A percentile compares a stretch with the other conserved stretches of the same genome.
phyloP scores from a whole-genome alignment of 1,140 invertebrate genomes.

The Archivesica marissinica region DNA sequence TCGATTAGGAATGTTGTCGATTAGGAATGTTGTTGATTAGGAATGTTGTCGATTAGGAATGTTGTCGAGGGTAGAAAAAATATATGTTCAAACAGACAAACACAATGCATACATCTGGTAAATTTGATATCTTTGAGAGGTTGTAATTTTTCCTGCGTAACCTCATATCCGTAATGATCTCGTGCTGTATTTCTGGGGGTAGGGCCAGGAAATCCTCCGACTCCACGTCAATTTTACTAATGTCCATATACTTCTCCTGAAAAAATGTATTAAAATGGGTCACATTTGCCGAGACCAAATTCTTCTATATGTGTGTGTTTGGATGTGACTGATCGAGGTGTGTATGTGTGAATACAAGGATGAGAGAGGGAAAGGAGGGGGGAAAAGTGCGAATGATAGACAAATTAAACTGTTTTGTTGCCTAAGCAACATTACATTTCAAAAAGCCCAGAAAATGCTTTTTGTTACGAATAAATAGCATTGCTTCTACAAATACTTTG shows the following conservation, averaged over 20 bases:
- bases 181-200: constrained; percentile 94
- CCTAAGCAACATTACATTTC: too few species aligned
- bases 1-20: too few species aligned
- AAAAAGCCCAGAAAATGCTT: too few species aligned
- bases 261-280: not conserved
- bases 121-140: constrained; percentile 45
- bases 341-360: too few species aligned
- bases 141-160: constrained; percentile 93
- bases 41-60: too few species aligned
- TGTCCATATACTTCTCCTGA: constrained; percentile 83
- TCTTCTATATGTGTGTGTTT: not conserved
- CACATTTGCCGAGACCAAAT: not conserved
- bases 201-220: constrained; percentile 91
- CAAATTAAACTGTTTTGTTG: too few species aligned
- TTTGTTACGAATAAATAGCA: too few species aligned
- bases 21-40: too few species aligned
- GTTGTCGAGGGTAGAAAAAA: too few species aligned
- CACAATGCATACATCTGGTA: constrained; percentile 66
- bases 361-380: too few species aligned
- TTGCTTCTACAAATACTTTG: not conserved
- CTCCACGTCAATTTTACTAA: constrained; percentile 92
- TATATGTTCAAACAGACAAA: not conserved
- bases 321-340: too few species aligned
- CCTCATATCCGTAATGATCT: constrained; percentile 95
- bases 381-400: too few species aligned